A percentile compares a stretch with the other conserved stretches of the same genome.
Evolutionary conservation across 2,888 invertebrate genomes (phyloP).

Genomic region (Melolontha melolontha): DNA sequence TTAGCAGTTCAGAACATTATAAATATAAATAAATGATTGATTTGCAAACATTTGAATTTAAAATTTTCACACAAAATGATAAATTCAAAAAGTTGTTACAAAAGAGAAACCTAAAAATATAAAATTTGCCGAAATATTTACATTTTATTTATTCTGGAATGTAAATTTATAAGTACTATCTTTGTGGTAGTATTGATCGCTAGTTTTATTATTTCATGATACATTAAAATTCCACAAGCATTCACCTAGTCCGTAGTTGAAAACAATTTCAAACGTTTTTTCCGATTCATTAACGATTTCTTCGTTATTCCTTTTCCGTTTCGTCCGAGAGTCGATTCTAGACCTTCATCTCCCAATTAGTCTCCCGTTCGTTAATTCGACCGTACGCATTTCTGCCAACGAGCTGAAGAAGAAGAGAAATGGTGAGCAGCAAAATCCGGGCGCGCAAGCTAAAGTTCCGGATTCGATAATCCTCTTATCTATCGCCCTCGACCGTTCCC

Average conservation of each 20-base stretch:
- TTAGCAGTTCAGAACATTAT: no score
- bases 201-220: neutral
- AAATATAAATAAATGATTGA: no score
- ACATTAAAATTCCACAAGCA: constrained; percentile 29
- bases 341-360: constrained; percentile 35
- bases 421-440: constrained; percentile 31
- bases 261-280: constrained; percentile 32
- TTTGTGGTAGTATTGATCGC: constrained; percentile 7
- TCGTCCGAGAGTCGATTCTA: constrained; percentile 16
- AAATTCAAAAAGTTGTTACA: no score
- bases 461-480: constrained; percentile 38
- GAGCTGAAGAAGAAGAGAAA: constrained; percentile 26
- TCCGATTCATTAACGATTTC: constrained; percentile 32
- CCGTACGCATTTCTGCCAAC: constrained; percentile 22
- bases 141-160: no score
- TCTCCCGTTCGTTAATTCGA: constrained; percentile 33
- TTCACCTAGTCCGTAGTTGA: constrained; percentile 10
- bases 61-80: no score
- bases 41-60: no score
- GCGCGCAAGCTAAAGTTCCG: constrained; percentile 35
- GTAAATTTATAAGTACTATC: no score
- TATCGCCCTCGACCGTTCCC: constrained; percentile 19
- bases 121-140: no score
- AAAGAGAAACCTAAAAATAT: no score
- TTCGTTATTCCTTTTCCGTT: constrained; percentile 21